Evolutionary conservation across 2,888 invertebrate genomes (phyloP), one percentile per base, ranked within the genome.

Genomic region (Frankliniella intonsa): DNA sequence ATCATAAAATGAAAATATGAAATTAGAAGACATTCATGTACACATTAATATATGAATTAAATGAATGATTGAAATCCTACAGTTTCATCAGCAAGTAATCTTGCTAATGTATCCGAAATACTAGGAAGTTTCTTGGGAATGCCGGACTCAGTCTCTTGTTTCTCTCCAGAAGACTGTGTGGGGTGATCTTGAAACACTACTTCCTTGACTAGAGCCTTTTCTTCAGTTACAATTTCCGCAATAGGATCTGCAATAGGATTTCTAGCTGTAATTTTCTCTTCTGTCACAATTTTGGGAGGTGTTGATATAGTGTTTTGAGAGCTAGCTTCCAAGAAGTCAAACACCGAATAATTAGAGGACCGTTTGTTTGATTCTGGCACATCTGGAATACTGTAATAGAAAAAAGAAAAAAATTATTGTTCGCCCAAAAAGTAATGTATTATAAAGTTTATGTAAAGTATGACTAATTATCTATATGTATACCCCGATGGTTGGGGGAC

Each of bases 401-500:
- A 65, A 82, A 11, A 25, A 83, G 80, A 25, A 81, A 81, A 82
- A 80, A 51, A 69, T 76, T 69, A 82, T 51, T 80, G 81, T 81
- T 81, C 80, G 76, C 5, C 5, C 38, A 38, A 38, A 38, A 38
- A 38, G 38, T 38, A 3, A 38, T 38, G 38, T 38, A 2, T 5
- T 38, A 3, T 5, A 5, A 38, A 3, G 38, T 5, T 2, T 38
- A 38, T 5, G 2, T 38, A 38, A 38, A 3, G 2, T 5, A 38
- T 38, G 38, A 3, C 38, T 38, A 38, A 38, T 38, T 38, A 38
- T 38, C 5, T 38, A 82, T 82, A 81, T 82, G 82, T 25, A 25
- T 22, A 76, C 69, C 69, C 22, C 84, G 92, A 93, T 0, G 97
- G 95, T 87, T 97, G 94, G 0, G 97, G 95, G 50, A 99, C 92